These are phyloP conservation scores for Vesta saturnalis DNA, from an alignment of 2,888 invertebrate genomes.

Conservation along the genomic window DNA sequence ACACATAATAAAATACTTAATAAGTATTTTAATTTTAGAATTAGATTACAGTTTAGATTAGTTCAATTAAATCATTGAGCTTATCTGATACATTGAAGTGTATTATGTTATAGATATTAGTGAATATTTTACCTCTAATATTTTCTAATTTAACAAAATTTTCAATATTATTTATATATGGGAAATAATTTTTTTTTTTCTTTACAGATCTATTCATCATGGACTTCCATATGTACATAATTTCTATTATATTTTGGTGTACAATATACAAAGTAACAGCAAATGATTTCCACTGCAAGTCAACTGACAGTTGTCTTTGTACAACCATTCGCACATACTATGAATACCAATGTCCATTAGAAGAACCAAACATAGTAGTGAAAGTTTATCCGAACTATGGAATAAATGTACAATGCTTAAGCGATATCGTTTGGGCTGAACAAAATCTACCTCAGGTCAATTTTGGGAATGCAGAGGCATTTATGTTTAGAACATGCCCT, in stretches of 20 bases:
- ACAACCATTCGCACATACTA: slow-evolving; percentile 36
- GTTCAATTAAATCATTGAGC: no score
- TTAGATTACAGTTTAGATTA: no score
- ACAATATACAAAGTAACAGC: neutral
- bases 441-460: slow-evolving; percentile 63
- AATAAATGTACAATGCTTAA: slow-evolving; percentile 37
- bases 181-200: no score
- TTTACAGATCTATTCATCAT: neutral
- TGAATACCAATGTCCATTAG: slow-evolving; percentile 46
- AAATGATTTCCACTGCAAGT: slow-evolving; percentile 9
- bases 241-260: neutral
- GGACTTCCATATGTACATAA: neutral
- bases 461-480: slow-evolving; percentile 61
- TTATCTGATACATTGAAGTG: no score
- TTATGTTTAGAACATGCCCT: slow-evolving; percentile 67
- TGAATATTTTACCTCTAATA: no score
- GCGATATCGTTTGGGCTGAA: slow-evolving; percentile 54
- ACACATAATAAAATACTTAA: no score
- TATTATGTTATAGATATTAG: no score
- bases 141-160: no score
- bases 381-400: slow-evolving; percentile 35
- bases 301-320: slow-evolving; percentile 41
- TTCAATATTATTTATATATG: no score
- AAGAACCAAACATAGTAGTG: slow-evolving; percentile 16
- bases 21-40: no score